These are phyloP conservation scores for Nothobranchius kuhntae DNA, from an alignment of 2,113 vertebrate genomes.

Conservation along the genomic window DNA sequence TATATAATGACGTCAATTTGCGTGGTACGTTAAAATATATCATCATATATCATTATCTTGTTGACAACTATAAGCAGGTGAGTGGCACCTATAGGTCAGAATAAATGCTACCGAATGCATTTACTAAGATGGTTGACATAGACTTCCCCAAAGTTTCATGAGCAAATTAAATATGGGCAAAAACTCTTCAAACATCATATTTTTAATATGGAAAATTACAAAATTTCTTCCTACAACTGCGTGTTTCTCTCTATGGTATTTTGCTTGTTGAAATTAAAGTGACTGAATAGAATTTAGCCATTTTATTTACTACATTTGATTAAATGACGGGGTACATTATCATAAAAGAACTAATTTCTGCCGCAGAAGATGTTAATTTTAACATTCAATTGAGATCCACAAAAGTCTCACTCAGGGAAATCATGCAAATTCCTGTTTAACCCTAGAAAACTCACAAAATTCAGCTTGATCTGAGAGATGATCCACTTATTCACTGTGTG, in stretches of 20 bases:
- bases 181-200: not conserved
- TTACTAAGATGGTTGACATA: slow-evolving; percentile 1
- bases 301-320: slow-evolving; percentile 7
- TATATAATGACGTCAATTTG: slow-evolving; percentile 43
- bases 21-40: slow-evolving; percentile 38
- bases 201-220: not conserved
- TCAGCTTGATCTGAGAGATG: slow-evolving; percentile 24
- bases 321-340: not conserved
- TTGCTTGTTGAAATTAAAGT: not conserved
- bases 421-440: slow-evolving; percentile 19
- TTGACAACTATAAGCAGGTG: slow-evolving; percentile 45
- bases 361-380: slow-evolving; percentile 8
- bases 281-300: slow-evolving; percentile 1
- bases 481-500: slow-evolving; percentile 5
- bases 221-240: not conserved
- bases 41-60: slow-evolving; percentile 42
- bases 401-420: slow-evolving; percentile 37
- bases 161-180: not conserved
- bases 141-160: slow-evolving; percentile 3
- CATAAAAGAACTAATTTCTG: not conserved
- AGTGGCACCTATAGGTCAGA: slow-evolving; percentile 12
- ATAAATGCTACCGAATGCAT: slow-evolving; percentile 20
- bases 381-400: slow-evolving; percentile 17
- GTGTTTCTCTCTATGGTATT: not conserved
- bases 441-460: slow-evolving; percentile 14